phyloP scores from a whole-genome alignment of 2,888 invertebrate genomes.

The Myathropa florea region DNA sequence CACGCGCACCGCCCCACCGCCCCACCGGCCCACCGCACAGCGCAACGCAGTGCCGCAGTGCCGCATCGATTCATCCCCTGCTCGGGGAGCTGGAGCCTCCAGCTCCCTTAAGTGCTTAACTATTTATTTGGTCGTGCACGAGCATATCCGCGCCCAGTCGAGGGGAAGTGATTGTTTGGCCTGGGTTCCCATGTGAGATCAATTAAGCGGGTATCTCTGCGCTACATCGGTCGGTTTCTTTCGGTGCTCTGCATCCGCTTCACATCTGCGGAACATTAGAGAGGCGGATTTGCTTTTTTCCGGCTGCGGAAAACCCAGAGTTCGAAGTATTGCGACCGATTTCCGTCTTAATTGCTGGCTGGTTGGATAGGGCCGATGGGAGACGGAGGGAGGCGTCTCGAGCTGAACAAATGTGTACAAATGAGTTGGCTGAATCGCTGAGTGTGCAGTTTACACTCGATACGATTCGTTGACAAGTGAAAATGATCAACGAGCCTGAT shows the following conservation, averaged over 20 bases:
- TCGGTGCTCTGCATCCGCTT: neutral
- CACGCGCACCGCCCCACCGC: neutral
- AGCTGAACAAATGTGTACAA: neutral
- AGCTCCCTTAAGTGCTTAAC: constrained; percentile 54
- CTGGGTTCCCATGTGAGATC: constrained; percentile 55
- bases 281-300: neutral
- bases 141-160: constrained; percentile 11
- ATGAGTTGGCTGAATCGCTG: neutral
- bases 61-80: neutral
- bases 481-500: neutral
- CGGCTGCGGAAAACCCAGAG: neutral
- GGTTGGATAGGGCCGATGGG: neutral
- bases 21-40: neutral
- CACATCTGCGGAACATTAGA: constrained; percentile 57
- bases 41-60: no score
- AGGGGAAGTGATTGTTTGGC: constrained; percentile 58
- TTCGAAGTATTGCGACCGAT: constrained; percentile 33
- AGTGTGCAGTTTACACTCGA: neutral
- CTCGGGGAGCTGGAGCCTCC: neutral
- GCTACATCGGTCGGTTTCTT: constrained; percentile 1
- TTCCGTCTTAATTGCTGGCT: neutral
- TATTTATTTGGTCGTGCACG: constrained; percentile 2
- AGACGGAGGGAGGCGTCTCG: neutral
- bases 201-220: constrained; percentile 33
- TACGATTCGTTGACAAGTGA: neutral